Evolutionary conservation across 2,113 vertebrate genomes (phyloP), one percentile per base, ranked within the genome.

Genomic region (Burhinus oedicnemus): DNA sequence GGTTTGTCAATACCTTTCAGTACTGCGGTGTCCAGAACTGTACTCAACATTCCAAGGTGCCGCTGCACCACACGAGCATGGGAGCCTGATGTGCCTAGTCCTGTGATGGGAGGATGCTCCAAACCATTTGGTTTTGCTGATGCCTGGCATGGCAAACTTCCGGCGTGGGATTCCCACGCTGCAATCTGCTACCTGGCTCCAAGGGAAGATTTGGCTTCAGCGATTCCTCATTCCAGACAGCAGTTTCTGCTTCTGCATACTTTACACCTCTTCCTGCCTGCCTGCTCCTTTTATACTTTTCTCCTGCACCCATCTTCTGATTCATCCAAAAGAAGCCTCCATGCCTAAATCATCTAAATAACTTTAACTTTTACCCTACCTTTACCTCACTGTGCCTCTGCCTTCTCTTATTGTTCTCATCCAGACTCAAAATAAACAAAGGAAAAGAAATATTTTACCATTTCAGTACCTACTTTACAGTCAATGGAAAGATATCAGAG

Each of bases 11-110:
- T 70, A 55, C 14, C 88, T 51, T 21, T 36, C 58, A 30, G 83
- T 11, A 12, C 65, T 7, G 12, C 1, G 1, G 38, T 29, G 72
- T 14, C 83, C 47, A 7, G 23, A 18, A 15, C 20, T 2, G 13
- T 27, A 9, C 18, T 8, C 7, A 1, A 32, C 18, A 3, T 14
- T 19, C 61, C 34, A 4, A 26, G 51, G 76, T 25, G 71, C 20
- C 1, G 1, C 26, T 1, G n/a, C 72, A 5, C 60, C 22, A 1
- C 0, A 1, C 1, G 1, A 23, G 29, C 12, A 1, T 0, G 5
- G 29, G 19, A 22, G 16, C 54, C 32, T 1, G 5, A 6, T 7
- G 36, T 19, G 8, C 30, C 72, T 1, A 3, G 30, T 15, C n/a
- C 57, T 4, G 16, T 0, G 12, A 8, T 5, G 47, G 42, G 66